Evolutionary conservation across 2,797 vertebrate species (phyloP).

Genomic region (Adrianichthys oophorus): DNA sequence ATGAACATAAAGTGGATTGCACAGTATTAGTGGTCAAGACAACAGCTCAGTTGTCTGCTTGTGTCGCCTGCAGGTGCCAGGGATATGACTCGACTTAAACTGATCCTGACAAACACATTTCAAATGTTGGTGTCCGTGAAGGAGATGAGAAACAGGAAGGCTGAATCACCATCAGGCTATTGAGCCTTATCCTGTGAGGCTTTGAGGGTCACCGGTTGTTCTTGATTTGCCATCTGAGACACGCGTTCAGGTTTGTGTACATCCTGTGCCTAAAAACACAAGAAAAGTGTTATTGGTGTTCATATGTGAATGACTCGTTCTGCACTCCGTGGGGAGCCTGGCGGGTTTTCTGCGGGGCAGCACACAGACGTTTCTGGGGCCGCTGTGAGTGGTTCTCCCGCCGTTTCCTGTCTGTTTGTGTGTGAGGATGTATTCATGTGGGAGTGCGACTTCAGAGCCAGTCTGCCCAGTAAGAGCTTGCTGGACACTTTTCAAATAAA

Average conservation of each 20-base stretch:
- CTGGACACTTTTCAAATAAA: conserved; percentile 45
- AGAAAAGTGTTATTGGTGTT: conserved; percentile 9
- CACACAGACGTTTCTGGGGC: conserved; percentile 21
- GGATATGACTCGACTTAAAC: conserved; percentile 16
- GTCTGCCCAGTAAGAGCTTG: conserved; percentile 41
- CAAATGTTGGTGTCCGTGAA: conserved; percentile 13
- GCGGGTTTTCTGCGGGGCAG: conserved; percentile 36
- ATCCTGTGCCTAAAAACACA: background rate
- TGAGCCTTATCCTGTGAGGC: conserved; percentile 17
- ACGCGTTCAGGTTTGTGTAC: background rate
- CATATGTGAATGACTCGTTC: conserved; percentile 16
- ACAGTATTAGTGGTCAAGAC: conserved; percentile 1
- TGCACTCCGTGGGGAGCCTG: conserved; percentile 3
- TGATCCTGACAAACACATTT: conserved; percentile 12
- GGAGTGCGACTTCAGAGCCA: conserved; percentile 46
- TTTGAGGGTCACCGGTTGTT: conserved; percentile 5
- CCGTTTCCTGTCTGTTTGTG: conserved; percentile 9
- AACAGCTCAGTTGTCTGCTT: conserved; percentile 25
- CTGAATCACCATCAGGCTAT: conserved; percentile 20
- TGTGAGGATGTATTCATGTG: conserved; percentile 15
- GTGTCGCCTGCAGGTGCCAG: conserved; percentile 20
- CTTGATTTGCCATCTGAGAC: conserved; percentile 14
- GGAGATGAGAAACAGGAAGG: conserved; percentile 19
- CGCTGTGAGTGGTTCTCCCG: conserved; percentile 30
- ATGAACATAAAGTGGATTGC: background rate